A percentile compares a stretch with the other conserved stretches of the same genome.
These are phyloP conservation scores for Prunella himalayana DNA, from an alignment of 2,113 vertebrate species.

Conservation along the genomic window DNA sequence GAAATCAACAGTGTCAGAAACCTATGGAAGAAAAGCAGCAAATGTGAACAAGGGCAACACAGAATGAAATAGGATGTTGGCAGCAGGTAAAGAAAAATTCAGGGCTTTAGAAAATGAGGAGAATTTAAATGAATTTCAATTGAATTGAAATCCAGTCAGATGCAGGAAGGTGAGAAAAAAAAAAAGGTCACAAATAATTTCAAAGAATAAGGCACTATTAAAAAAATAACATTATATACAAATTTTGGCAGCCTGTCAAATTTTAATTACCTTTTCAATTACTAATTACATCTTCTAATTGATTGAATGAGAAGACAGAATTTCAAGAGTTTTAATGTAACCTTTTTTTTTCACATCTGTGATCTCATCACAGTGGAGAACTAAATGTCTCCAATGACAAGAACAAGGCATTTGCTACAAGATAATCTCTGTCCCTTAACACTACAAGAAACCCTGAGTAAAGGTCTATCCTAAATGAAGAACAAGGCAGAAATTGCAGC, in stretches of 20 bases:
- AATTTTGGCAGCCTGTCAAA: not conserved
- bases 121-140: not conserved
- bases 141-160: not conserved
- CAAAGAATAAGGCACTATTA: not conserved
- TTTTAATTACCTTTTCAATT: slow-evolving; percentile 11
- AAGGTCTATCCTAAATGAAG: not conserved
- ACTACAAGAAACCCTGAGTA: not conserved
- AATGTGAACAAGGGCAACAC: not conserved
- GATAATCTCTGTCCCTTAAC: not conserved
- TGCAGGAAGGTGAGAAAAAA: not conserved
- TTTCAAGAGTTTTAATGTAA: not conserved
- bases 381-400: not conserved
- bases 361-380: not conserved
- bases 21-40: not conserved
- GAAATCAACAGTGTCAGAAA: not conserved
- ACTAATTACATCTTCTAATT: not conserved
- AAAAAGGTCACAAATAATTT: not conserved
- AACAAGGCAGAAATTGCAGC: not conserved
- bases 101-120: not conserved
- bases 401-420: not conserved
- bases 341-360: accelerated
- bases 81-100: not conserved
- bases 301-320: not conserved
- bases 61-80: not conserved
- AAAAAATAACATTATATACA: not conserved